Conservation (phyloP, 1,140 invertebrate genomes). For the Euschistus heros region DNA sequence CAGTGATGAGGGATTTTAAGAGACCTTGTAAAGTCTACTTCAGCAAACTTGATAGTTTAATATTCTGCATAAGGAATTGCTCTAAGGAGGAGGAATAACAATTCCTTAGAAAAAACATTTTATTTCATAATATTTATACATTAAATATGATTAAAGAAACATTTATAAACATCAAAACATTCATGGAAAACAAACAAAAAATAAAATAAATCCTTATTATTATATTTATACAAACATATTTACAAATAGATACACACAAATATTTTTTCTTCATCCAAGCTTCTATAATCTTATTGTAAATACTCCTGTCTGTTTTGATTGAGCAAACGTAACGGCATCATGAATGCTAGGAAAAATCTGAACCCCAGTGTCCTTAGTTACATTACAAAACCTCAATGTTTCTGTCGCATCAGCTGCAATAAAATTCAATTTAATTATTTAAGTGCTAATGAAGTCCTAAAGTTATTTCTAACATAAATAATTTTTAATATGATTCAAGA, state of each 20-base stretch:
- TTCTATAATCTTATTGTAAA: constrained; percentile 17
- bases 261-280: neutral
- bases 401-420: constrained; percentile 41
- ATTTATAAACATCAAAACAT: too few relatives aligned
- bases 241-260: neutral
- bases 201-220: neutral
- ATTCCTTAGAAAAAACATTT: too few relatives aligned
- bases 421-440: neutral
- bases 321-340: constrained; percentile 41
- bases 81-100: too few relatives aligned
- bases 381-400: constrained; percentile 42
- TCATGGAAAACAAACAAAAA: too few relatives aligned
- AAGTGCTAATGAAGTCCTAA: neutral
- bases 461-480: too few relatives aligned
- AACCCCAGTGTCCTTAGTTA: constrained; percentile 36
- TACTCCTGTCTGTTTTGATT: constrained; percentile 12
- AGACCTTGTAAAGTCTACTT: too few relatives aligned
- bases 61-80: too few relatives aligned
- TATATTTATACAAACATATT: constrained; percentile 4
- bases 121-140: too few relatives aligned
- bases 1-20: too few relatives aligned
- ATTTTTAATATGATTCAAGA: too few relatives aligned
- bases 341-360: constrained; percentile 47
- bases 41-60: too few relatives aligned
- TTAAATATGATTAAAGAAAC: too few relatives aligned